Evolutionary conservation across 2,113 vertebrate genomes (phyloP), one percentile per base, ranked within the genome.

Genomic region (Misgurnus mizolepis): DNA sequence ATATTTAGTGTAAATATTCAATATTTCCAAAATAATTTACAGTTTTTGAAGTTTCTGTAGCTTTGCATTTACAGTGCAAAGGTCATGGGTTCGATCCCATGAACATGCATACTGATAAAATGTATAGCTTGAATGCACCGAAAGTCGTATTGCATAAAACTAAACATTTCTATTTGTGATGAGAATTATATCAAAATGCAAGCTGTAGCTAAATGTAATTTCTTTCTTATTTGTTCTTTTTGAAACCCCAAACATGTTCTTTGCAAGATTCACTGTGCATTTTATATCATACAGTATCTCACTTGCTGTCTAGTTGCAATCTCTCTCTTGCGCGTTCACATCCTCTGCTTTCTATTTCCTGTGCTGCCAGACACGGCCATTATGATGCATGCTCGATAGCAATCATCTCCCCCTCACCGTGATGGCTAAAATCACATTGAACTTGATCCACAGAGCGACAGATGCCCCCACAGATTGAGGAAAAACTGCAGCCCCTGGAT

Each of bases 381-480:
- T 22, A 22, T 14, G 22, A 76, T 65, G 45, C 15, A n/a, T n/a
- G 10, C 61, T 55, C 3, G 15, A 22, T 14, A 50, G 45, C 74
- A 0, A 40, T 65, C 60, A 39, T 76, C 15, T 10, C 60, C 39
- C 60, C 22, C 53, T 65, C 58, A 17, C 71, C 34, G 47, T 67
- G 8, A 72, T 70, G 67, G 66, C 67, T 15, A 73, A 81, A 41
- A 18, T n/a, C 73, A 49, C 60, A 66, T 70, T 74, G 77, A 67
- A 40, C 62, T 66, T 66, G 27, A 55, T 65, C 62, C 62, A 76
- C 61, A 41, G 62, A 55, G 62, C 6, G 10, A 55, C 74, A 41
- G 74, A 77, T 76, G 27, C 45, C 45, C 61, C 45, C 61, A 53
- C 71, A 74, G 56, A 74, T 40, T 64, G 61, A 66, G 61, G 50